Conservation (phyloP, 1,140 invertebrate species). For the Drosophila trapezifrons region DNA sequence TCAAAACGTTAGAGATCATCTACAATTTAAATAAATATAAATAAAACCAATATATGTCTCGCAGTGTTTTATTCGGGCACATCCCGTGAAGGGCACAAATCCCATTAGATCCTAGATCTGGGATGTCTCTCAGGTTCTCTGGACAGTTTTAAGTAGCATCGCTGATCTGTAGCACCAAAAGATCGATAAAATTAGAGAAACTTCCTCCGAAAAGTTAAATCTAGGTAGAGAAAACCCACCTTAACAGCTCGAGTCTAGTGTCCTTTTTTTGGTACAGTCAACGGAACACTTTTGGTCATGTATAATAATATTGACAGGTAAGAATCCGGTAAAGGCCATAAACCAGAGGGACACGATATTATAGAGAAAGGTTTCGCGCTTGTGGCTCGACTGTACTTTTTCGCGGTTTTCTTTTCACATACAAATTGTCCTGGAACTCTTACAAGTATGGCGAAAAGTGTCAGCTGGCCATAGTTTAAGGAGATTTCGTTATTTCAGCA, state of each 20-base stretch:
- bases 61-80: neutral
- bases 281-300: conserved; percentile 1
- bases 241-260: conserved; percentile 26
- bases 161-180: too few species aligned
- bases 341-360: conserved; percentile 9
- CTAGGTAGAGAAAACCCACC: conserved; percentile 4
- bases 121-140: too few species aligned
- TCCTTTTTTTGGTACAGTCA: conserved; percentile 30
- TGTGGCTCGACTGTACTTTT: conserved; percentile 15
- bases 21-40: conserved; percentile 83
- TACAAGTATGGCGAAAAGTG: too few species aligned
- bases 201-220: neutral
- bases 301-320: too few species aligned
- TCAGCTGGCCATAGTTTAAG: too few species aligned
- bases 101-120: too few species aligned
- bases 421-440: too few species aligned
- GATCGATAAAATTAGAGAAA: neutral
- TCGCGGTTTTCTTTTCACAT: neutral
- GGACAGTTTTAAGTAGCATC: too few species aligned
- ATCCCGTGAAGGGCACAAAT: too few species aligned
- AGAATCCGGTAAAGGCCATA: conserved; percentile 16
- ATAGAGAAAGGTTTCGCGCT: neutral
- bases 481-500: neutral
- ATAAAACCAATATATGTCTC: conserved; percentile 83
- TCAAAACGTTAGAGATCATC: conserved; percentile 83